Evolutionary conservation across 2,888 invertebrate genomes (phyloP).

Genomic region (Melieria crassipennis): DNA sequence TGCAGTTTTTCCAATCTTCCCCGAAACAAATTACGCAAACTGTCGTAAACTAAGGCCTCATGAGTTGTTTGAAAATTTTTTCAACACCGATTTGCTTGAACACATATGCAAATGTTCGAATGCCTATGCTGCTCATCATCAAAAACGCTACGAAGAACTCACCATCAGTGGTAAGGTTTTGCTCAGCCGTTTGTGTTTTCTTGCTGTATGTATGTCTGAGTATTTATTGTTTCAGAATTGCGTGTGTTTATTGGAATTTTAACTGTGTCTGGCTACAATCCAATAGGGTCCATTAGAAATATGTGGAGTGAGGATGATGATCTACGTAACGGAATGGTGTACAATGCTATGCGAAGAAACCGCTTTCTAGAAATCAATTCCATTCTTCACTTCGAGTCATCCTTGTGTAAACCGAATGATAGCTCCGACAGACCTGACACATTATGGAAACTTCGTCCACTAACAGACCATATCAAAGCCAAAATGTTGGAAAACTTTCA

Average conservation of each 20-base stretch:
- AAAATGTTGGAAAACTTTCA: constrained; percentile 20
- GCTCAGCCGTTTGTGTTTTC: neutral
- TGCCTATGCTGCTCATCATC: constrained; percentile 4
- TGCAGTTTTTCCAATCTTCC: constrained; percentile 10
- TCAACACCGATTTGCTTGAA: constrained; percentile 15
- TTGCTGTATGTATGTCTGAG: neutral
- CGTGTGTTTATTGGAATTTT: constrained; percentile 19
- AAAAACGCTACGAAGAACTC: constrained; percentile 21
- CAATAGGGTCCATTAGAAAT: neutral
- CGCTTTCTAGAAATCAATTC: constrained; percentile 14
- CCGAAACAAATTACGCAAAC: neutral
- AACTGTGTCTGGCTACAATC: constrained; percentile 8
- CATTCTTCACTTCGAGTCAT: constrained; percentile 14
- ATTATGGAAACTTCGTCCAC: constrained; percentile 19
- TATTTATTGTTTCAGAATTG: constrained; percentile 12
- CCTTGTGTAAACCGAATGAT: neutral
- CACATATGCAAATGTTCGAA: constrained; percentile 17
- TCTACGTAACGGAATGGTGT: constrained; percentile 6
- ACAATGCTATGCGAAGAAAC: constrained; percentile 18
- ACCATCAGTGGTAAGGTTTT: constrained; percentile 1
- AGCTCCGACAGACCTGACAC: constrained; percentile 10
- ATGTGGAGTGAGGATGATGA: constrained; percentile 1
- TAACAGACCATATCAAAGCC: constrained; percentile 14
- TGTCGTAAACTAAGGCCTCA: constrained; percentile 24
- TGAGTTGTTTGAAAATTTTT: constrained; percentile 20